These are phyloP conservation scores for Cisticola juncidis DNA, from an alignment of 2,113 vertebrate species.

Conservation along the genomic window DNA sequence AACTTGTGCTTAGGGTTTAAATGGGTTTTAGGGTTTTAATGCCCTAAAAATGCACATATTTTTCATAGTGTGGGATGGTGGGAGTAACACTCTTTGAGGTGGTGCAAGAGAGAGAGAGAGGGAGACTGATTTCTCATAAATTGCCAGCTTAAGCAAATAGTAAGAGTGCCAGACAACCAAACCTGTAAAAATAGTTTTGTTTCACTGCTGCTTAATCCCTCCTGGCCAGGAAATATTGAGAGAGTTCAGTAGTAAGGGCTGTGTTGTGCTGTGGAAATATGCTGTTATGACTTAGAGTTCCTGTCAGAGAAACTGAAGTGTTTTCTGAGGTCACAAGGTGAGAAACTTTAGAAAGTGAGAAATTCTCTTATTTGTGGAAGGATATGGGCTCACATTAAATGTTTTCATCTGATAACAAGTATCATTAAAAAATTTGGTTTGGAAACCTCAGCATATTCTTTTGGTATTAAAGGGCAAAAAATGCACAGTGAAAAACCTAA, in stretches of 20 bases:
- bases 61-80: background rate
- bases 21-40: background rate
- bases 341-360: slow-evolving; percentile 52
- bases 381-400: background rate
- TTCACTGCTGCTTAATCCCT: slow-evolving; percentile 35
- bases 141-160: slow-evolving; percentile 32
- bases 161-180: slow-evolving; percentile 27
- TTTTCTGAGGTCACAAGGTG: slow-evolving; percentile 24
- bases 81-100: background rate
- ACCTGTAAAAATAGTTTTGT: slow-evolving; percentile 54
- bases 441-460: background rate
- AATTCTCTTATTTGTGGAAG: slow-evolving; percentile 14
- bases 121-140: background rate
- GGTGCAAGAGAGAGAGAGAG: background rate
- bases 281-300: slow-evolving; percentile 20
- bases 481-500: background rate
- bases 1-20: background rate
- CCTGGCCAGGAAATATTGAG: slow-evolving; percentile 45
- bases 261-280: slow-evolving; percentile 29
- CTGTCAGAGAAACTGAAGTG: background rate
- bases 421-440: background rate
- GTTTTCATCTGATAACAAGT: slow-evolving; percentile 25
- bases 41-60: background rate
- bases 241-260: background rate
- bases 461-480: background rate